Evolutionary conservation across 92 coral and sea anemone species (phyloP), one percentile per base, ranked within the genome.

Genomic region (Palythoa grandis): DNA sequence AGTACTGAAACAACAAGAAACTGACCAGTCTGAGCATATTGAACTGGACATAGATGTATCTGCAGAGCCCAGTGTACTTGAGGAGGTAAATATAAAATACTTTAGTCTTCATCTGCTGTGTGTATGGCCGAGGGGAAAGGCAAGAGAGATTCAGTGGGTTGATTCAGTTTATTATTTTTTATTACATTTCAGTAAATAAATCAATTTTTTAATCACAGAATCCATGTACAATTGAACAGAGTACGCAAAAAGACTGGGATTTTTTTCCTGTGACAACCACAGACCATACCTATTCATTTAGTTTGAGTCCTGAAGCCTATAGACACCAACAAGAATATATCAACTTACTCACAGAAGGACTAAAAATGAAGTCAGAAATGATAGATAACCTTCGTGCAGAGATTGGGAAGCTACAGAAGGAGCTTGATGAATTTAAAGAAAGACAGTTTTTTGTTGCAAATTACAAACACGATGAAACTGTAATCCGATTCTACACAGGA

Each of bases 341-440:
- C 69, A 77, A 89, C 76, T 76, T 85, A 57, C 53, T 89, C 80
- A 77, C 77, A 57, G 92, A 89, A 80, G 80, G 82, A 84, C 88
- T 85, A 76, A 85, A 89, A 84, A 85, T 89, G 54, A 89, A 84
- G 87, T 87, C 77, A 77, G 92, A 89, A 76, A 84, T 89, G 69
- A 16, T 61, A 19, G 17, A 61, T 22, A 61, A 61, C 17, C 68
- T 17, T 16, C 19, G 20, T 61, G 23, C 8, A 61, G 20, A 61
- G 20, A n/a, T 61, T 16, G 68, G 23, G 24, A 61, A 19, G 19
- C 20, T 19, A 22, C 89, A 77, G 76, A 71, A 85, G 79, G 80
- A 89, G 82, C 69, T 89, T 77, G 89, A 76, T 78, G 70, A 35
- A 54, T 84, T 52, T 11, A 84, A 85, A 77, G 79, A 76, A 68